phyloP scores from a whole-genome alignment of 53 echinoderm and acorn worm genomes.

The Luidia sarsii region DNA sequence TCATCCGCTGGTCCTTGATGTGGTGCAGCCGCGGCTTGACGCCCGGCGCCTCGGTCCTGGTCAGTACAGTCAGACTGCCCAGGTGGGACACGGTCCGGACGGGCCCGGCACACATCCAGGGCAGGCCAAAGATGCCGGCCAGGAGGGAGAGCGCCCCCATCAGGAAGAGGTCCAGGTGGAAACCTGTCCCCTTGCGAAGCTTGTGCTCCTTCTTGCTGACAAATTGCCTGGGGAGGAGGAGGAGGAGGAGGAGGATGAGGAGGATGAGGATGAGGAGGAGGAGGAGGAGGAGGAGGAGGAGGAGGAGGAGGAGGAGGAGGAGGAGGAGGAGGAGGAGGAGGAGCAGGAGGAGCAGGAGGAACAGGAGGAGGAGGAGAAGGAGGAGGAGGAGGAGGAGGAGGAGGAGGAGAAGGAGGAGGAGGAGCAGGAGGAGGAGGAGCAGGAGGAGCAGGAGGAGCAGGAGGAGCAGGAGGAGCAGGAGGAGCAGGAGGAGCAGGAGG shows the following conservation, averaged over 20 bases:
- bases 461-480: no score
- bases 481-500: no score
- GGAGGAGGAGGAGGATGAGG: not conserved
- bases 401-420: no score
- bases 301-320: no score
- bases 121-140: slow-evolving; percentile 82
- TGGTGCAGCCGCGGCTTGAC: slow-evolving; percentile 89
- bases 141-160: slow-evolving; percentile 83
- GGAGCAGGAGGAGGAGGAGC: no score
- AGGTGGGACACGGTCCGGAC: slow-evolving; percentile 91
- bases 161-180: slow-evolving; percentile 91
- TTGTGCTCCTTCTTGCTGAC: slow-evolving; percentile 92
- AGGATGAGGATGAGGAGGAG: no score
- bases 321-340: no score
- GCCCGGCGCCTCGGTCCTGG: slow-evolving; percentile 89
- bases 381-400: no score
- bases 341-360: no score
- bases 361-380: no score
- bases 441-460: no score
- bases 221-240: slow-evolving; percentile 61
- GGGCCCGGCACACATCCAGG: slow-evolving; percentile 97
- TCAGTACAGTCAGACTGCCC: slow-evolving; percentile 85
- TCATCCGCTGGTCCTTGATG: slow-evolving; percentile 96
- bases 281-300: no score
- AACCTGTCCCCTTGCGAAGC: slow-evolving; percentile 93